Conservation (phyloP, 2,113 vertebrate genomes). For the Zosterops hypoxanthus region DNA sequence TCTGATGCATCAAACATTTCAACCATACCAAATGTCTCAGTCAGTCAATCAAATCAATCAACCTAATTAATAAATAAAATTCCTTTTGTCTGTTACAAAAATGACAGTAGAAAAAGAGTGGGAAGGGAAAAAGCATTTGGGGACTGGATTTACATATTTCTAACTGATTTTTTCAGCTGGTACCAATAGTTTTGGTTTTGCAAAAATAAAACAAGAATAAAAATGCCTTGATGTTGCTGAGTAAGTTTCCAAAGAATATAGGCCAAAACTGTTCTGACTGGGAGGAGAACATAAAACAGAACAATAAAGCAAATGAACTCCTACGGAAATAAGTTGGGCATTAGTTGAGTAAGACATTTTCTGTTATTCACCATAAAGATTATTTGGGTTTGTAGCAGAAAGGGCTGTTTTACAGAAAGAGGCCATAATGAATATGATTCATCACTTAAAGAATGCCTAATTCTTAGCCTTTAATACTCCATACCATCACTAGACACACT, state of each 20-base stretch:
- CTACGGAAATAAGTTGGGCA: background rate
- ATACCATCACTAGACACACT: background rate
- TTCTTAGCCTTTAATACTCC: background rate
- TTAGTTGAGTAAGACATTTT: background rate
- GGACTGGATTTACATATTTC: background rate
- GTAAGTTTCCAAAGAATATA: background rate
- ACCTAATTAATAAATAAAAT: conserved; percentile 9
- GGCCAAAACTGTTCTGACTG: background rate
- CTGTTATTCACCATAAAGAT: conserved; percentile 3
- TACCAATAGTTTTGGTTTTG: background rate
- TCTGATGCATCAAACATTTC: background rate
- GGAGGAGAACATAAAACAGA: background rate
- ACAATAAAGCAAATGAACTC: conserved; percentile 17
- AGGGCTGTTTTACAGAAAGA: background rate
- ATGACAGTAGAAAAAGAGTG: background rate
- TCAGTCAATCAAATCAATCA: background rate
- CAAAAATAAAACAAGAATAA: background rate
- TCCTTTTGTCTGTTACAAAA: background rate
- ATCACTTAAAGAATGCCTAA: conserved; percentile 46
- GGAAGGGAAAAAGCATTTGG: background rate
- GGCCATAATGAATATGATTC: conserved; percentile 39
- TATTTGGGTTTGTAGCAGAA: conserved; percentile 25
- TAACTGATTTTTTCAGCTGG: background rate
- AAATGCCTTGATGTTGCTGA: background rate
- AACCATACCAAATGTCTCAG: background rate